Conservation (phyloP, 2,888 invertebrate genomes). For the Caenorhabditis sp. region DNA sequence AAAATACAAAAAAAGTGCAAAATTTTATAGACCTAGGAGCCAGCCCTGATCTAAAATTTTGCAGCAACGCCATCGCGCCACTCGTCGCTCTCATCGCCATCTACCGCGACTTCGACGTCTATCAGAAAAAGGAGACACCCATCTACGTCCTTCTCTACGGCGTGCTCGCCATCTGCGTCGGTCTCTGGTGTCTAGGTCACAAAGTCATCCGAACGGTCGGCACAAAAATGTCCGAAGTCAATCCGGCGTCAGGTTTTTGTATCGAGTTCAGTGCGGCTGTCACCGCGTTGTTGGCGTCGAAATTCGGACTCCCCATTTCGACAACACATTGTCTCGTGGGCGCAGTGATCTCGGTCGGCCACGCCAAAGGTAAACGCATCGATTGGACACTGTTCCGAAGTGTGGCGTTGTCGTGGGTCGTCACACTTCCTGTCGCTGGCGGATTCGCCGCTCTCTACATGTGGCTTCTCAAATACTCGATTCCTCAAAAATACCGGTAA, state of each 20-base stretch:
- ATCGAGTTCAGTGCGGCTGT: conserved; percentile 95
- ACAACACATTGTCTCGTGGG: conserved; percentile 99
- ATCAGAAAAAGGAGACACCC: conserved; percentile 85
- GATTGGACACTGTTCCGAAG: conserved; percentile 78
- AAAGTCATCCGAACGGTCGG: conserved; percentile 92
- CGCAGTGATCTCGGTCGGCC: conserved; percentile 93
- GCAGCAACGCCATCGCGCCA: conserved; percentile 93
- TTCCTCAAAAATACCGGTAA: conserved; percentile 26
- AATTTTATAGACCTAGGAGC: too few relatives aligned
- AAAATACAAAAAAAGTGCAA: too few relatives aligned
- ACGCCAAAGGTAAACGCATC: conserved; percentile 77
- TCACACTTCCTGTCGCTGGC: conserved; percentile 83
- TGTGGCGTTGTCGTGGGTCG: conserved; percentile 94
- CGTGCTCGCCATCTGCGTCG: conserved; percentile 90
- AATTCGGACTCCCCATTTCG: conserved; percentile 93
- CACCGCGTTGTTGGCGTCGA: conserved; percentile 93
- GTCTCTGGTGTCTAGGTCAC: conserved; percentile 93
- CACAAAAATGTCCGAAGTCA: conserved; percentile 92
- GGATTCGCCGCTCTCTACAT: conserved; percentile 38
- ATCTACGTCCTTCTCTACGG: conserved; percentile 89
- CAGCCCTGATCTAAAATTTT: too few relatives aligned
- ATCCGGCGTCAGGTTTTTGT: conserved; percentile 94
- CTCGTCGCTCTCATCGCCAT: conserved; percentile 91
- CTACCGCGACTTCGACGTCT: conserved; percentile 81
- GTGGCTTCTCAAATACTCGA: conserved; percentile 30